A percentile compares a stretch with the other conserved stretches of the same genome.
phyloP scores from a whole-genome alignment of 2,113 vertebrate genomes.

The Hippopotamus amphibius region DNA sequence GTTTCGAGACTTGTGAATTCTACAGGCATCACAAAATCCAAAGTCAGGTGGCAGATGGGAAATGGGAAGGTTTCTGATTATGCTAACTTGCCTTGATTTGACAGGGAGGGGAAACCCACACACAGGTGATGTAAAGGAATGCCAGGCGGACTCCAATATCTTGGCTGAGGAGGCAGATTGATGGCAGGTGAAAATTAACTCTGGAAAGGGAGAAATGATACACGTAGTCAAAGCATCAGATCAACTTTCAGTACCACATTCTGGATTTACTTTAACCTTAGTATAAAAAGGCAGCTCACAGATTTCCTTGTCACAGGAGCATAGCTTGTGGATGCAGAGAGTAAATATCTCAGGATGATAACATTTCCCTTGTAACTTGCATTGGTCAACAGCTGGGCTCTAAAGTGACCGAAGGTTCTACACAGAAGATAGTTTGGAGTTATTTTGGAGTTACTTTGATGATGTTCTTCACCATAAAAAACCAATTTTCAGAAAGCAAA shows the following conservation, averaged over 20 bases:
- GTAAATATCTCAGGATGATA: conserved; percentile 8
- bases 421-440: conserved; percentile 67
- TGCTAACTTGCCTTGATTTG: conserved; percentile 33
- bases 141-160: conserved; percentile 10
- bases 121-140: not conserved
- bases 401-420: conserved; percentile 70
- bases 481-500: conserved; percentile 79
- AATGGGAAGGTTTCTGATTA: conserved; percentile 38
- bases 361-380: conserved; percentile 39
- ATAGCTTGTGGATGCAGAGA: not conserved
- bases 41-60: conserved; percentile 39
- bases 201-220: not conserved
- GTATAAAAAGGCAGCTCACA: not conserved
- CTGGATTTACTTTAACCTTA: not conserved
- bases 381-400: conserved; percentile 72
- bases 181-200: conserved; percentile 55
- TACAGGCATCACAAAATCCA: not conserved
- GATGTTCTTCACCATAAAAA: conserved; percentile 74
- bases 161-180: not conserved
- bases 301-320: not conserved
- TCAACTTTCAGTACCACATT: not conserved
- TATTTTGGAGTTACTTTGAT: conserved; percentile 70
- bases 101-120: not conserved
- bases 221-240: not conserved
- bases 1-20: conserved; percentile 17